Evolutionary conservation across 2,113 vertebrate species (phyloP).

Genomic region (Rynchops niger): DNA sequence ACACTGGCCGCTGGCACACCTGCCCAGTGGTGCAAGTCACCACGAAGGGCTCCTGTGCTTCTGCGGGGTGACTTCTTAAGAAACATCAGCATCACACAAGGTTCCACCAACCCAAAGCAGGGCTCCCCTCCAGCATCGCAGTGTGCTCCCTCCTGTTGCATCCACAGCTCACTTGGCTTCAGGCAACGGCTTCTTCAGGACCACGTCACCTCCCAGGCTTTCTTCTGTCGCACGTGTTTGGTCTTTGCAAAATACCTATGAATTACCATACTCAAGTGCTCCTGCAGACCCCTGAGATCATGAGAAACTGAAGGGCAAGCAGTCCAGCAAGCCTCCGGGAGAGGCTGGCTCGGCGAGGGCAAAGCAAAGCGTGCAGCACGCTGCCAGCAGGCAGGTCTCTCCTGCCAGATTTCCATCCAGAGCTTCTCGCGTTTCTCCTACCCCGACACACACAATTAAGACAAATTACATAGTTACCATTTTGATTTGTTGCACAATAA

Average conservation of each 20-base stretch:
- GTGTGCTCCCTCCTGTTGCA: background rate
- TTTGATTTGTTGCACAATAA: conserved; percentile 32
- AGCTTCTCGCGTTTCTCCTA: background rate
- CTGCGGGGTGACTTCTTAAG: background rate
- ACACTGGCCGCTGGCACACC: background rate
- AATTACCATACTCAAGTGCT: background rate
- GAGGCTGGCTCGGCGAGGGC: background rate
- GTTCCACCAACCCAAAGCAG: background rate
- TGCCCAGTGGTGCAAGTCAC: background rate
- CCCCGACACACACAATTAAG: conserved; percentile 18
- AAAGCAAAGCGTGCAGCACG: background rate
- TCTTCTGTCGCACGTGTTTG: background rate
- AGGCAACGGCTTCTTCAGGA: background rate
- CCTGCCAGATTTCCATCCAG: conserved; percentile 24
- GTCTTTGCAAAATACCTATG: background rate
- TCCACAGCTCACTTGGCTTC: background rate
- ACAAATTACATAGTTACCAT: conserved; percentile 53
- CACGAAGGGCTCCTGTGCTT: background rate
- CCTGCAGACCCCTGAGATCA: background rate
- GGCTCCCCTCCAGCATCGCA: background rate
- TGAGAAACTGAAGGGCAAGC: background rate
- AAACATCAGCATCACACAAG: rapidly evolving
- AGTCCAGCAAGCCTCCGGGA: background rate
- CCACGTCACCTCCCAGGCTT: background rate
- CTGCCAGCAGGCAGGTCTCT: conserved; percentile 30